Percentiles rank a stretch among this genome's conserved stretches.
Conservation (phyloP, 2,888 invertebrate species). For the Lordiphosa andalusiaca region DNA sequence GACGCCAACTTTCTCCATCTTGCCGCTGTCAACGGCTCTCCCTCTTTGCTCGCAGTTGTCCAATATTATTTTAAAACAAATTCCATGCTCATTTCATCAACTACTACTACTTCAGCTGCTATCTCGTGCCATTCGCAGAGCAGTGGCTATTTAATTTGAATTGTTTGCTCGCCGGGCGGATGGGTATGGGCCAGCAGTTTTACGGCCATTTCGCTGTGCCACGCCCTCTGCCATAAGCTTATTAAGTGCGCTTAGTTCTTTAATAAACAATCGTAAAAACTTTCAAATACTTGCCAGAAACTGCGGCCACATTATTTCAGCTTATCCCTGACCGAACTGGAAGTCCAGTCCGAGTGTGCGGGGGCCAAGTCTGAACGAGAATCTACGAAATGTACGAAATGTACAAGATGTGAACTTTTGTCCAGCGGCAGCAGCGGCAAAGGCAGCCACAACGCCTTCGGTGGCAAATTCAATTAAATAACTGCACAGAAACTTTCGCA, state of each 20-base stretch:
- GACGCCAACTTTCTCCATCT: background rate
- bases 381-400: constrained; percentile 41
- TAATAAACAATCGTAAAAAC: constrained; percentile 74
- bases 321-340: constrained; percentile 16
- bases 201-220: constrained; percentile 22
- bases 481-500: constrained; percentile 61
- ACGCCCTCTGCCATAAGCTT: constrained; percentile 62
- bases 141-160: constrained; percentile 68
- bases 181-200: constrained; percentile 53
- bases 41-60: constrained; percentile 56
- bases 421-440: constrained; percentile 11
- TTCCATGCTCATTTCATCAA: constrained; percentile 38
- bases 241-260: constrained; percentile 67
- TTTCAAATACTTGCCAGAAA: constrained; percentile 40
- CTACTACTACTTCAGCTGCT: constrained; percentile 4
- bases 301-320: constrained; percentile 53
- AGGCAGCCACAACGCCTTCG: constrained; percentile 52
- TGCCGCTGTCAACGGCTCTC: constrained; percentile 1
- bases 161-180: constrained; percentile 55
- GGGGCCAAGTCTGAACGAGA: constrained; percentile 49
- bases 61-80: constrained; percentile 66
- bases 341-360: constrained; percentile 9
- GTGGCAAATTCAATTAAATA: constrained; percentile 72
- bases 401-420: constrained; percentile 22
- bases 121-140: constrained; percentile 7